phyloP scores from a whole-genome alignment of 2,113 vertebrate genomes.

The Hymenochirus boettgeri region DNA sequence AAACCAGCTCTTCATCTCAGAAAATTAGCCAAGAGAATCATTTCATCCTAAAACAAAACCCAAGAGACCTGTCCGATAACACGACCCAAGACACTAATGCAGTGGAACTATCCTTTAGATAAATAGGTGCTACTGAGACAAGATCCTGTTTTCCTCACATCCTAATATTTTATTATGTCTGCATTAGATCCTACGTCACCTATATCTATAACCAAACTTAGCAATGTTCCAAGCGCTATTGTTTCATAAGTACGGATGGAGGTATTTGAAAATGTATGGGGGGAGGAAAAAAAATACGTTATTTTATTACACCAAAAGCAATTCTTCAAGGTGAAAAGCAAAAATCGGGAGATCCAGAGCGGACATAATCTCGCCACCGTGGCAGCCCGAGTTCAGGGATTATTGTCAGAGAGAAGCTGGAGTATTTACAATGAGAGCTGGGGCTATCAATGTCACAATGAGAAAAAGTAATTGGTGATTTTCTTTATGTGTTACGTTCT shows the following conservation, averaged over 20 bases:
- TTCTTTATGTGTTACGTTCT: conserved; percentile 3
- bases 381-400: conserved; percentile 34
- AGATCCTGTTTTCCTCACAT: conserved; percentile 7
- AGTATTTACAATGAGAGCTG: conserved; percentile 29
- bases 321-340: conserved; percentile 38
- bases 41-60: too few relatives aligned
- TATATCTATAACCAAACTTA: background rate
- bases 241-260: conserved; percentile 19
- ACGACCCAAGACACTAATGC: conserved; percentile 4
- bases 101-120: conserved; percentile 1
- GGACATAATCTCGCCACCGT: conserved; percentile 35
- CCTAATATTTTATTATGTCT: conserved; percentile 29
- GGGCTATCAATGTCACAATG: conserved; percentile 23
- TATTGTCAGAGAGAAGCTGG: conserved; percentile 26
- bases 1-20: background rate
- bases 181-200: conserved; percentile 12
- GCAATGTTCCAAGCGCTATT: background rate
- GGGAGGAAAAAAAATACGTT: conserved; percentile 22
- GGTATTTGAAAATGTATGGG: conserved; percentile 20
- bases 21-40: too few relatives aligned
- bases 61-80: too few relatives aligned
- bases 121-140: background rate
- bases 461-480: conserved; percentile 9
- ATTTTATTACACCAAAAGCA: conserved; percentile 32
- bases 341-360: conserved; percentile 29